Evolutionary conservation across 1,140 invertebrate species (phyloP).

Genomic region (Stegodyphus mimosarum): DNA sequence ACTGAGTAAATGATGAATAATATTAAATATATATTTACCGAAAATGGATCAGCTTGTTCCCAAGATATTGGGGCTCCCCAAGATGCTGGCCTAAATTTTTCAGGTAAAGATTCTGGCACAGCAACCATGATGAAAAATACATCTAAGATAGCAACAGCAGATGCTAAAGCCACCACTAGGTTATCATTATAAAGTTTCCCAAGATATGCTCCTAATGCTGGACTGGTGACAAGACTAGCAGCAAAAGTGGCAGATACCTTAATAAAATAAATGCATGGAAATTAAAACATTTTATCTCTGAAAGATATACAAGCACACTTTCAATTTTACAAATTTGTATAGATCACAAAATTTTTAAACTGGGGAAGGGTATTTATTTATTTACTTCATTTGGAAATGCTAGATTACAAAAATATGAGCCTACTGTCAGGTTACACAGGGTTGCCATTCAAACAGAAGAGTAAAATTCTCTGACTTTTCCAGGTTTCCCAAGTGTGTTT

Average conservation of each 20-base stretch:
- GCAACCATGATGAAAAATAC: conserved; percentile 98
- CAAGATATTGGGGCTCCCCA: conserved; percentile 85
- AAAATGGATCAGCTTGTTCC: conserved; percentile 98
- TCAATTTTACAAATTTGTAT: conserved; percentile 1
- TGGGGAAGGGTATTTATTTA: no score
- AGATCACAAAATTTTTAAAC: conserved; percentile 1
- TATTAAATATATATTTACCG: conserved; percentile 76
- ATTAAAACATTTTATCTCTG: not conserved
- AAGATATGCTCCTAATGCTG: conserved; percentile 93
- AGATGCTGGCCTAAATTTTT: conserved; percentile 84
- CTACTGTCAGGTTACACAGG: no score
- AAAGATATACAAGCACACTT: not conserved
- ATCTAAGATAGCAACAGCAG: conserved; percentile 93
- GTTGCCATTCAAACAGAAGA: no score
- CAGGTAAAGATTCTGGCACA: conserved; percentile 96
- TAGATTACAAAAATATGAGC: no score
- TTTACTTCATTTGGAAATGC: no score
- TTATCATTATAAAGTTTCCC: conserved; percentile 90
- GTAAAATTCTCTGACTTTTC: no score
- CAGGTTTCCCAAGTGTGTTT: no score
- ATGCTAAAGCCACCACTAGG: conserved; percentile 95
- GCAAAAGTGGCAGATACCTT: conserved; percentile 97
- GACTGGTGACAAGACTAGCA: conserved; percentile 96
- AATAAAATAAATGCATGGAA: conserved; percentile 30
- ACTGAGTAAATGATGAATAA: no score